Base-by-base conservation (phyloP, 2,113 vertebrate genomes). In the Mobula birostris region DNA sequence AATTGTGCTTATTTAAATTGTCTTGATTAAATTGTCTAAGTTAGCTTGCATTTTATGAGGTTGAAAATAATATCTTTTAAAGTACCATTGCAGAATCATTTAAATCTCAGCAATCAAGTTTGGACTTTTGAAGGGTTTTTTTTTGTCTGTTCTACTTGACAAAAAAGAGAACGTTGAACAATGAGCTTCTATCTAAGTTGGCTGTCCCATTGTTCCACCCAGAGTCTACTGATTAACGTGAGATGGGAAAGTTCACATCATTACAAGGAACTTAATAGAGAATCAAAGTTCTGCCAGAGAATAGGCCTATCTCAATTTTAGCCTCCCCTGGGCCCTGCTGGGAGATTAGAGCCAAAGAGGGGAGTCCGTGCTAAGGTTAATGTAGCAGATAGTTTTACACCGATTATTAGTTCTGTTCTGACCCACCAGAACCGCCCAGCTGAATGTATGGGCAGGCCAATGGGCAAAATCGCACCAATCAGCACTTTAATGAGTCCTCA, bases 191-290 rank as follows among this genome's bases (percentile, higher is more conserved):
- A 98, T 98, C 95, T 96, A 94, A 97, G 85, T 95, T 96, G 72
- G 95, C 96, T 96, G 95, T 95, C 15, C 92, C 96, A 98, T 98
- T 98, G 98, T 98, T 96, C 97, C 94, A 95, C 8, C 74, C 95
- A 68, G 96, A 96, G 97, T 97, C 95, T 29, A 96, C 96, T 96
- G 96, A 97, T 97, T 97, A 98, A 98, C 95, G 97, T 97, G 98
- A 98, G 98, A 98, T 97, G 97, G 97, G 97, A 96, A 95, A 97
- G 96, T 97, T 98, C 96, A 98, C 98, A 97, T 97, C 98, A 98
- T 98, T 98, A 98, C 97, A 96, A 97, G 99, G 98, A 99, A 99
- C 98, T 98, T 98, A 99, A 99, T 99, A 98, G 98, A 95, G 97
- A 99, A 99, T 99, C 99, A 99, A 99, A 99, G 99, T 98, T 99